A percentile compares a stretch with the other conserved stretches of the same genome.
phyloP scores from a whole-genome alignment of 2,888 invertebrate species.

The Carterocephalus palaemon region DNA sequence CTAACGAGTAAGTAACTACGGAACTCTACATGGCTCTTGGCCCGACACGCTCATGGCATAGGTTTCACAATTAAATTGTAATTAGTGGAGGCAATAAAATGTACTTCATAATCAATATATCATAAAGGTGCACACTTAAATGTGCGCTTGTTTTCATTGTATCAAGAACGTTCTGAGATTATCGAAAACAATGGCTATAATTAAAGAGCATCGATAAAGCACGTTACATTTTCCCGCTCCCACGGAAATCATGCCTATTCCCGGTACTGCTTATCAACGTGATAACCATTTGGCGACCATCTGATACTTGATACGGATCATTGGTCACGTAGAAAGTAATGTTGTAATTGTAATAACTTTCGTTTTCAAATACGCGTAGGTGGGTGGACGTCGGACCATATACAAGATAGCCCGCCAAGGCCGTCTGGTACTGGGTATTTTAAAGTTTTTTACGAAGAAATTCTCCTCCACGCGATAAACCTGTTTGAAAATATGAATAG shows the following conservation, averaged over 20 bases:
- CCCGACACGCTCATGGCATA: too few relatives aligned
- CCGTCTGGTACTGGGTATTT: constrained; percentile 45
- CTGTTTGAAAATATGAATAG: constrained; percentile 34
- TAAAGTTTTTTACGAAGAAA: constrained; percentile 39
- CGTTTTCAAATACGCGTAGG: constrained; percentile 37
- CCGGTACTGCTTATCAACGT: constrained; percentile 11
- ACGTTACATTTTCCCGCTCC: constrained; percentile 5
- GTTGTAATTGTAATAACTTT: constrained; percentile 36
- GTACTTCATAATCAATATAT: too few relatives aligned
- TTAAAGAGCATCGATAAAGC: constrained; percentile 5
- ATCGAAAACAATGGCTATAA: constrained; percentile 9
- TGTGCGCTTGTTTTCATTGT: too few relatives aligned
- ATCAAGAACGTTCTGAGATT: too few relatives aligned
- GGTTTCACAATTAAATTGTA: too few relatives aligned
- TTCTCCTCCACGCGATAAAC: constrained; percentile 33
- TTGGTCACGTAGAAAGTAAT: constrained; percentile 24
- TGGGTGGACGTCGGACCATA: constrained; percentile 31
- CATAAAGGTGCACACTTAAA: too few relatives aligned
- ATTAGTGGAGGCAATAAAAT: too few relatives aligned
- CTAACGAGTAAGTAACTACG: too few relatives aligned
- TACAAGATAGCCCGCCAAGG: constrained; percentile 43
- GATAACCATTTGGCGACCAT: constrained; percentile 14
- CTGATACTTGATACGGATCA: constrained; percentile 10
- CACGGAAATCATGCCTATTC: constrained; percentile 5
- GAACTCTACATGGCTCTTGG: too few relatives aligned